Conservation (phyloP, 2,888 invertebrate genomes). For the Siphonodentalium dalli region DNA sequence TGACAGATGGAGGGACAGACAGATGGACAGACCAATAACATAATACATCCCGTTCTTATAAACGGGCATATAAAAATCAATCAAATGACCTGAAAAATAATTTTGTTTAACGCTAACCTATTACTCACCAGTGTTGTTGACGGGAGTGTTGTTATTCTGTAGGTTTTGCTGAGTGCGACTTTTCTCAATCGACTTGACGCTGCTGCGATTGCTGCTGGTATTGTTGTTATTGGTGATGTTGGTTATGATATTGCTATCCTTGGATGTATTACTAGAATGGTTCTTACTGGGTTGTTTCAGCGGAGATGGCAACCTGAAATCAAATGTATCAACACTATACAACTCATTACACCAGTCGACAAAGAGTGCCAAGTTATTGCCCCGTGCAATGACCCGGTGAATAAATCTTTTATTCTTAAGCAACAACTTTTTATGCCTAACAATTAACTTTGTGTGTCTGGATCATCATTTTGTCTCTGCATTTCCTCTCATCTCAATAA, state of each 20-base stretch:
- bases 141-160: constrained; percentile 36
- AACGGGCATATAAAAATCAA: too few species aligned
- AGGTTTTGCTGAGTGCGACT: constrained; percentile 41
- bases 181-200: constrained; percentile 30
- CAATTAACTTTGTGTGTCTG: too few species aligned
- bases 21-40: too few species aligned
- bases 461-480: too few species aligned
- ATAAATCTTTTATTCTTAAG: too few species aligned
- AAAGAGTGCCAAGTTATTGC: neutral
- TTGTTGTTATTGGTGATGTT: constrained; percentile 38
- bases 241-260: constrained; percentile 33
- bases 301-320: constrained; percentile 52
- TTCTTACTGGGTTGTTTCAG: constrained; percentile 43
- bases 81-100: too few species aligned
- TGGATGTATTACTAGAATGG: constrained; percentile 43
- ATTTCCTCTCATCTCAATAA: neutral
- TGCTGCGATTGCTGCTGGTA: constrained; percentile 28
- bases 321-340: neutral
- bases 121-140: constrained; percentile 6
- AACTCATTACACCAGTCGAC: neutral
- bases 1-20: too few species aligned
- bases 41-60: too few species aligned
- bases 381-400: too few species aligned
- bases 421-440: too few species aligned
- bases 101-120: too few species aligned